These are phyloP conservation scores for Sepiola atlantica DNA, from an alignment of 2,888 invertebrate genomes.

Conservation along the genomic window DNA sequence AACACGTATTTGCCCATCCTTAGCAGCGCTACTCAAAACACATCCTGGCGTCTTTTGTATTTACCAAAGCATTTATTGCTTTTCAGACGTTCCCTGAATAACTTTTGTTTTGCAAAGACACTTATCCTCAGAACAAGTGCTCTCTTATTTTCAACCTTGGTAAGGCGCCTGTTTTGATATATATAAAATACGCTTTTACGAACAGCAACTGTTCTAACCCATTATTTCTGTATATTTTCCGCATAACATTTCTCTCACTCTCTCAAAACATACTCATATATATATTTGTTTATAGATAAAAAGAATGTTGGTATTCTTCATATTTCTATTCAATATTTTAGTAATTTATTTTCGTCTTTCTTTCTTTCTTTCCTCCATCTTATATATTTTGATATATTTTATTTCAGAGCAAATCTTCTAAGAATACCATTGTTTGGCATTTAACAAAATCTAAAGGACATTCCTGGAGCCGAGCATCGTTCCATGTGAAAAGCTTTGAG, in stretches of 20 bases:
- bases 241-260: background rate
- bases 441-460: constrained; percentile 52
- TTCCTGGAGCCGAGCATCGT: constrained; percentile 64
- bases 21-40: too few relatives aligned
- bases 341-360: background rate
- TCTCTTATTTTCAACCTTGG: background rate
- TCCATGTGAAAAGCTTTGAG: constrained; percentile 57
- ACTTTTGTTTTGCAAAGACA: too few relatives aligned
- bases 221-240: too few relatives aligned
- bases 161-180: background rate
- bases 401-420: constrained; percentile 48
- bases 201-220: background rate
- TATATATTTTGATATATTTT: background rate
- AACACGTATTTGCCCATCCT: too few relatives aligned
- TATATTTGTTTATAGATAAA: background rate
- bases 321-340: background rate
- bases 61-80: too few relatives aligned
- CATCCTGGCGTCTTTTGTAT: too few relatives aligned
- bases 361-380: background rate
- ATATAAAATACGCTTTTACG: background rate
- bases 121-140: too few relatives aligned
- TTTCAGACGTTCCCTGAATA: too few relatives aligned
- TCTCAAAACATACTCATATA: background rate
- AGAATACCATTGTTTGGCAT: constrained; percentile 57
- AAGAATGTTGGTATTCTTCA: background rate